These are phyloP conservation scores for Elmis aenea DNA, from an alignment of 2,888 invertebrate genomes.

Conservation along the genomic window DNA sequence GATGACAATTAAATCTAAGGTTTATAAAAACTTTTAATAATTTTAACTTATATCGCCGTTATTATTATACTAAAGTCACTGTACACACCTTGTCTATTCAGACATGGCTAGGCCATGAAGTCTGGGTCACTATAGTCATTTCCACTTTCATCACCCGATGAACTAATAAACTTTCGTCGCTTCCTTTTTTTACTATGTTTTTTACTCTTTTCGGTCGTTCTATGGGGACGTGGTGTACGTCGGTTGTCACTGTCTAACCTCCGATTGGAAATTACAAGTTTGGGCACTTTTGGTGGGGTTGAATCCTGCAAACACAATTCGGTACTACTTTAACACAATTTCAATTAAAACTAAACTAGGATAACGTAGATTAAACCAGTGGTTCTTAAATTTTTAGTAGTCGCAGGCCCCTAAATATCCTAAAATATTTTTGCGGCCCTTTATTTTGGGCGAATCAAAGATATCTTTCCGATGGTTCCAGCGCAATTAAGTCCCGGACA, in stretches of 20 bases:
- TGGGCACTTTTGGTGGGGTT: constrained; percentile 48
- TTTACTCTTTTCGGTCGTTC: constrained; percentile 45
- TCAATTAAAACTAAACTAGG: constrained; percentile 1
- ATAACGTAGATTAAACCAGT: neutral
- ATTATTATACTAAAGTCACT: constrained; percentile 32
- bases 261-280: constrained; percentile 49
- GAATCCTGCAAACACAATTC: constrained; percentile 34
- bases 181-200: constrained; percentile 52
- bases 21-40: constrained; percentile 31
- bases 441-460: too few species aligned
- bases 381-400: too few species aligned
- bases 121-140: constrained; percentile 61
- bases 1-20: constrained; percentile 11
- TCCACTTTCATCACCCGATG: constrained; percentile 58
- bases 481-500: too few species aligned
- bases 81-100: constrained; percentile 33
- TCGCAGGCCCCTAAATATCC: too few species aligned
- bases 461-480: too few species aligned
- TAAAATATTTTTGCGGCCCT: too few species aligned
- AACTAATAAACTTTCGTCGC: constrained; percentile 52
- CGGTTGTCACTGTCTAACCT: constrained; percentile 44
- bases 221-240: constrained; percentile 42
- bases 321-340: too few species aligned
- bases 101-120: constrained; percentile 43
- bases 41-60: constrained; percentile 21